Base-by-base conservation (phyloP, 1,140 invertebrate genomes). In the Dufourea novaeangliae region DNA sequence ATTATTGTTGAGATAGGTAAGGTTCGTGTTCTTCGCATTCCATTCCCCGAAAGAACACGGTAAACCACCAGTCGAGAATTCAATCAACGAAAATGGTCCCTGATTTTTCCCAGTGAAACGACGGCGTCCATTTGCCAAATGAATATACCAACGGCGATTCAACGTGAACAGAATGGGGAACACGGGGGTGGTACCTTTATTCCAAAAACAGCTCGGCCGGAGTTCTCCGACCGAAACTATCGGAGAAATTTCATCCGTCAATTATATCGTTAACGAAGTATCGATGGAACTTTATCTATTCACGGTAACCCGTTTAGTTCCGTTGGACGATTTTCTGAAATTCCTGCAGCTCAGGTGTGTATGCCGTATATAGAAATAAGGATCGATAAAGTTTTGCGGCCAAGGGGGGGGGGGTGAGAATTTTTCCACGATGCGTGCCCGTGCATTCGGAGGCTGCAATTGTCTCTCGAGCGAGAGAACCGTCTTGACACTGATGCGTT, bases 401-500 rank as follows among this genome's bases (percentile, higher is more conserved):
- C n/a, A n/a, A n/a, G n/a, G n/a, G 46, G 46, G 46, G 20, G 46
- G 20, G 8, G 8, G 44, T 17, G 41, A 44, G 41, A 12, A 5
- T 1, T 50, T 17, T 50, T n/a, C 44, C 17, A 17, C 1, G 46
- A 50, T 50, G 62, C 62, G 37, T 74, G 61, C 37, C 37, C 8
- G 50, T 17, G 71, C 71, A 56, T 74, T 74, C 41, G 29, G 52
- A 52, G 46, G 14, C 27, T 50, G 62, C 71, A 64, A 74, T 54
- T 74, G 62, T 67, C 71, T 67, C 71, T 66, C 62, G 12, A n/a
- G 34, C 37, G 50, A 50, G 54, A n/a, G n/a, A n/a, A n/a, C n/a
- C 71, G 54, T 74, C 71, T 74, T 66, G 71, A 74, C 71, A 74
- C 44, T 74, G 71, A 54, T 74, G 71, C 71, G 62, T 74, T 74